Evolutionary conservation across 1,140 invertebrate species (phyloP), one percentile per base, ranked within the genome.

Genomic region (Musca vetustissima): DNA sequence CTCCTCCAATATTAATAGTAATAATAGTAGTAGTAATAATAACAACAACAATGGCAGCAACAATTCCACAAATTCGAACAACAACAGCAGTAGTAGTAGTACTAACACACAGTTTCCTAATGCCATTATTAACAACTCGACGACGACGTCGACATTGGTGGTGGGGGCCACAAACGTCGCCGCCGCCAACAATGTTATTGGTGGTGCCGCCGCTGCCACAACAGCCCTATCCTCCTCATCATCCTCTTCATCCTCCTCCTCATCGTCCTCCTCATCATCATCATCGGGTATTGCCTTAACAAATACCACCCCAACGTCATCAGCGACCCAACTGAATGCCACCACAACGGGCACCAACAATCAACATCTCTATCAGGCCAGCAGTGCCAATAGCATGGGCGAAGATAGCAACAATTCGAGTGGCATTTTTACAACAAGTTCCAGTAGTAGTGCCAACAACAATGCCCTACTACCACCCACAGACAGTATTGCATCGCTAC

Each of bases 261-360:
- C 36, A 1, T 43, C 36, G 11, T 43, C 21, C 4, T 36, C 36
- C 4, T 36, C 22, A 43, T 17, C 36, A 28, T 61, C 64, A 15
- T 64, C 67, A 13, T 32, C 57, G 24, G 17, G 66, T 21, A 43
- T 36, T n/a, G 47, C 69, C 11, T 49, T 57, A 13, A 66, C 47
- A 8, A 69, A 57, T 48, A 69, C 67, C 3, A 52, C 52, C 17
- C 36, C 49, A n/a, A 84, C 69, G 78, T 59, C 59, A 21, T 8
- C 67, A 73, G 86, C 88, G 81, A 85, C 86, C 70, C 4, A 66
- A 73, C 53, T 81, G 87, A 43, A 4, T 13, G 36, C 86, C 83
- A 43, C 83, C 83, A 80, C 85, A 83, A 82, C 69, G 48, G 48
- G 61, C 65, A 59, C 69, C 50, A 76, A 70, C 49, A 61, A 64